Conservation (phyloP, 2,797 vertebrate species). For the Melanotaenia pygmaea region DNA sequence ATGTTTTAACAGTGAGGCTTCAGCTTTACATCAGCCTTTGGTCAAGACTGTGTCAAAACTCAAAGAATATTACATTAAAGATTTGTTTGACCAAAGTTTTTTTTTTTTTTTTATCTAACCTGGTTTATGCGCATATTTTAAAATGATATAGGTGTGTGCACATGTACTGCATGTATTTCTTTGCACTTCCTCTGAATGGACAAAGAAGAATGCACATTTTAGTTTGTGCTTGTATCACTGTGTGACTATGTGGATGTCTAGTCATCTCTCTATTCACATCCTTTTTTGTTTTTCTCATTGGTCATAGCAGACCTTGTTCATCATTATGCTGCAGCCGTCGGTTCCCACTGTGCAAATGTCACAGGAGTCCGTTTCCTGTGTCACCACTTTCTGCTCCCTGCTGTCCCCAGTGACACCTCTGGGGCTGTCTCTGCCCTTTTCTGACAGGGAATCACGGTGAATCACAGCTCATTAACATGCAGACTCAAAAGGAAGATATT, state of each 20-base stretch:
- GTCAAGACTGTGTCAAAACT: conserved; percentile 49
- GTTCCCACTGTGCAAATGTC: conserved; percentile 66
- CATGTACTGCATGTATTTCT: not conserved
- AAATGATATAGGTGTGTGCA: not conserved
- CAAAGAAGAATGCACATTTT: conserved; percentile 3
- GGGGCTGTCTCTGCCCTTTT: conserved; percentile 62
- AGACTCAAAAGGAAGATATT: not conserved
- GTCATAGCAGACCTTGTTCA: conserved; percentile 40
- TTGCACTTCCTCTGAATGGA: not conserved
- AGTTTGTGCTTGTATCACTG: conserved; percentile 2
- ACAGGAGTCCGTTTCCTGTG: conserved; percentile 50
- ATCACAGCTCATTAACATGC: not conserved
- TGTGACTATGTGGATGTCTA: conserved; percentile 18
- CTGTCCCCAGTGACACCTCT: conserved; percentile 59
- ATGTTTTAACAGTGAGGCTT: too few species aligned
- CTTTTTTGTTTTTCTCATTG: conserved; percentile 52
- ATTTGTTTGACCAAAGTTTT: conserved; percentile 33
- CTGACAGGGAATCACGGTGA: conserved; percentile 62
- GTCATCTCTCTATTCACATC: conserved; percentile 11
- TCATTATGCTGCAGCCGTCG: conserved; percentile 43
- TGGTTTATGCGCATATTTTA: conserved; percentile 3
- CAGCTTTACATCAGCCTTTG: conserved; percentile 21
- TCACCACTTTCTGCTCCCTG: conserved; percentile 60
- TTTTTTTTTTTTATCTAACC: not conserved
- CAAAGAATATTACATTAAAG: conserved; percentile 29